A percentile compares a stretch with the other conserved stretches of the same genome.
Evolutionary conservation across 2,888 invertebrate genomes (phyloP).

Genomic region (Bugula neritina): DNA sequence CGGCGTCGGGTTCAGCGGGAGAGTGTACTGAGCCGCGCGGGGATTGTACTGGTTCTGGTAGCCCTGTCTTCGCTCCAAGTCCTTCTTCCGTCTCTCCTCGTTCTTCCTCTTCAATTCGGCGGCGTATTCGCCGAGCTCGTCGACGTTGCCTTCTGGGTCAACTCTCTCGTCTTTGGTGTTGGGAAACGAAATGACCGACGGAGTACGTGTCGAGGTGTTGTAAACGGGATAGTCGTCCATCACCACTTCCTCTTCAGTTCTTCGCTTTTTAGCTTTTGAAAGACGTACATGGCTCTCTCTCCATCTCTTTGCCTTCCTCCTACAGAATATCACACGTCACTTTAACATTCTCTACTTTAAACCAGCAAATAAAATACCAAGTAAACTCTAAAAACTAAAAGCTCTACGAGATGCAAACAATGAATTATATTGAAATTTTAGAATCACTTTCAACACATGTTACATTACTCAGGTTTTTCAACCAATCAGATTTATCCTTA

Average conservation of each 20-base stretch:
- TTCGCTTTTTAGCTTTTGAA: not conserved
- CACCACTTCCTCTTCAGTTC: not conserved
- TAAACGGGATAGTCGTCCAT: not conserved
- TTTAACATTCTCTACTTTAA: too few relatives aligned
- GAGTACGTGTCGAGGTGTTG: not conserved
- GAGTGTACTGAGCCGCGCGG: not conserved
- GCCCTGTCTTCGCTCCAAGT: not conserved
- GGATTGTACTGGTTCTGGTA: not conserved
- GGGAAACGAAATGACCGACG: not conserved
- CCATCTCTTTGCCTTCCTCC: slow-evolving; percentile 2
- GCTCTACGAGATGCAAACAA: too few relatives aligned
- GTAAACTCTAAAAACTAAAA: too few relatives aligned
- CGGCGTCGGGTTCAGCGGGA: not conserved
- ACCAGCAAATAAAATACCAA: too few relatives aligned
- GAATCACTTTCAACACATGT: too few relatives aligned
- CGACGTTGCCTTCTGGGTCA: slow-evolving; percentile 12
- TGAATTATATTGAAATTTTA: too few relatives aligned
- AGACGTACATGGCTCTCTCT: slow-evolving; percentile 14
- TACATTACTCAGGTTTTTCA: too few relatives aligned
- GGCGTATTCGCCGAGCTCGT: slow-evolving; percentile 2
- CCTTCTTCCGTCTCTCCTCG: slow-evolving; percentile 2
- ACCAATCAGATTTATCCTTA: too few relatives aligned
- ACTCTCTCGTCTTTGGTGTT: not conserved
- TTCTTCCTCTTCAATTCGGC: not conserved
- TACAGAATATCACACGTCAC: too few relatives aligned